Evolutionary conservation across 2,797 vertebrate genomes (phyloP).

Genomic region (Parauchenoglanis punctatus): DNA sequence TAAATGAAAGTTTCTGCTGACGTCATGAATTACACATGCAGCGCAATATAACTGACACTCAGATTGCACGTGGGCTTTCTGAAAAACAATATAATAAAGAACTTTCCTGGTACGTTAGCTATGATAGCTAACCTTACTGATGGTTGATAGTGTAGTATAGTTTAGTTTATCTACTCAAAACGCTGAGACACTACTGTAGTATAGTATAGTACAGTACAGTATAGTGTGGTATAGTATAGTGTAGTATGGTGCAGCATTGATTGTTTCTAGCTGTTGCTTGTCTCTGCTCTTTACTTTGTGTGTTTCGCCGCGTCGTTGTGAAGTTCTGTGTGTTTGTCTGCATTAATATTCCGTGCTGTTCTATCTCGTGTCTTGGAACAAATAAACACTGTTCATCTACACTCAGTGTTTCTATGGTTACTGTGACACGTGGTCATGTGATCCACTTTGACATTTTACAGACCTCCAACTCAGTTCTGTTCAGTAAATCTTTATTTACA

Average conservation of each 20-base stretch:
- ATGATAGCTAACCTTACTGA: no score
- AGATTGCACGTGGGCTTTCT: no score
- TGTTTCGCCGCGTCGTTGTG: not conserved
- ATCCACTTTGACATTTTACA: not conserved
- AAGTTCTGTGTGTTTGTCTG: not conserved
- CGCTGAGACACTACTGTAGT: no score
- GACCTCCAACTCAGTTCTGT: not conserved
- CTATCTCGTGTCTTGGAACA: not conserved
- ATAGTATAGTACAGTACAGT: no score
- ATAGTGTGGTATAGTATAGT: no score
- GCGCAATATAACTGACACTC: no score
- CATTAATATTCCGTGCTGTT: not conserved
- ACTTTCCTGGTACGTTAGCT: no score
- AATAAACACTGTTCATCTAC: not conserved
- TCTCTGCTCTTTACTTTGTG: not conserved
- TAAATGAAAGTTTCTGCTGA: no score
- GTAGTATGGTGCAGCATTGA: no score
- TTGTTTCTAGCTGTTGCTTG: no score
- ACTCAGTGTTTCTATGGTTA: not conserved
- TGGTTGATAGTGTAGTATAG: not conserved
- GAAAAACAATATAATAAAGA: no score
- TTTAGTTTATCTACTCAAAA: not conserved
- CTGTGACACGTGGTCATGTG: not conserved
- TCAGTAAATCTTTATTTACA: not conserved
- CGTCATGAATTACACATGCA: no score